A percentile compares a stretch with the other conserved stretches of the same genome.
phyloP scores from a whole-genome alignment of 1,140 invertebrate species.

The Stegodyphus dumicola region DNA sequence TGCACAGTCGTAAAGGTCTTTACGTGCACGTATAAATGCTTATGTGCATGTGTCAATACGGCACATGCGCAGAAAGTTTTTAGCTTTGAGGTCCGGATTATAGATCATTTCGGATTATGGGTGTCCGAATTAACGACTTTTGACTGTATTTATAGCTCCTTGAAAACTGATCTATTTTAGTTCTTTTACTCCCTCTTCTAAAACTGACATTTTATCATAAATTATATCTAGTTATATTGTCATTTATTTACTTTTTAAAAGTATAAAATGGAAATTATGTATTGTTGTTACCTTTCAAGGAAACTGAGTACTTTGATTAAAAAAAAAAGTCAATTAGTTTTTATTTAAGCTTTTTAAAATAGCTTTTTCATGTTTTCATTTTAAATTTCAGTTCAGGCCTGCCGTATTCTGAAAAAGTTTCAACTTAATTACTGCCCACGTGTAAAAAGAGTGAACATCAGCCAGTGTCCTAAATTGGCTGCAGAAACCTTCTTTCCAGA shows the following conservation, averaged over 20 bases:
- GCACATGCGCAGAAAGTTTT: no score
- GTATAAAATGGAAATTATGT: not conserved
- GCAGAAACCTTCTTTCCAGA: not conserved
- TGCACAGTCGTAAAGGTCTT: no score
- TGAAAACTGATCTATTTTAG: no score
- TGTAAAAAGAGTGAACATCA: slow-evolving; percentile 29
- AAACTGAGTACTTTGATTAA: not conserved
- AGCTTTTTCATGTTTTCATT: not conserved
- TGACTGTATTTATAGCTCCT: no score
- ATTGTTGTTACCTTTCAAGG: no score
- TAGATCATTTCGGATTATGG: no score
- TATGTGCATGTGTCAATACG: no score
- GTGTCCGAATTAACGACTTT: no score
- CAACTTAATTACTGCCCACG: slow-evolving; percentile 22
- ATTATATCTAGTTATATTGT: not conserved
- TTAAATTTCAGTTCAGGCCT: slow-evolving; percentile 55
- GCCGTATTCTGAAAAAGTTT: slow-evolving; percentile 47
- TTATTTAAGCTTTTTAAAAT: not conserved
- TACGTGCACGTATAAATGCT: no score
- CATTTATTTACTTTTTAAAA: not conserved
- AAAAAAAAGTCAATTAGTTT: not conserved
- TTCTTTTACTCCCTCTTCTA: no score
- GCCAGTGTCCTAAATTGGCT: slow-evolving; percentile 55
- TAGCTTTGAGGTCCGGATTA: no score
- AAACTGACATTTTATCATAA: no score